Base-by-base conservation (phyloP, 2,113 vertebrate species). In the Tachuris rubrigastra region DNA sequence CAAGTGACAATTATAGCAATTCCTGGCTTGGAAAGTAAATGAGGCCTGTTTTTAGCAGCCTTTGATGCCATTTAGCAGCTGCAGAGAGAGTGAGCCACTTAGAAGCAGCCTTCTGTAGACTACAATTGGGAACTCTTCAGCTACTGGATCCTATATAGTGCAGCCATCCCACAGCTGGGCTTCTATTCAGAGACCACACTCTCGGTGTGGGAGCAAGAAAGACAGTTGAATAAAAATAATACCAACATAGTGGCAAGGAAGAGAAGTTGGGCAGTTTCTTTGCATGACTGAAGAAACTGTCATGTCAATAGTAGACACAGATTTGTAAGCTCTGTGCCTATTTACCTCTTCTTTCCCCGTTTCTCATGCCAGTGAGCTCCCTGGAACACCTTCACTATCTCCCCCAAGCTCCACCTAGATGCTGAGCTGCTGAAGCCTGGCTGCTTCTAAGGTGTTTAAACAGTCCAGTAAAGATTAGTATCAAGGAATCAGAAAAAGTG, bases 51-150 rank as follows among this genome's bases (percentile, higher is more conserved):
- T 93, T 90, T 87, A 96, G 46, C n/a, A 22, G 37, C 13, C 71
- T 91, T 82, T 24, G 91, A 76, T 41, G 59, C 18, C 85, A 76
- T 91, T 96, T 83, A 93, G 78, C 81, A 95, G 84, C 93, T 94
- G 74, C 83, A 75, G 31, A 66, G 52, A 79, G 42, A 56, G 77
- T 56, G 84, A 94, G 62, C 31, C 83, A 37, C 33, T 27, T 39
- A 17, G 6, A 82, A 60, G n/a, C 58, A 91, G 81, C 65, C 41
- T 94, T 92, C 66, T 65, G 69, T 19, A 87, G 76, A 78, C 39
- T 73, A 42, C 67, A 75, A 41, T 3, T 65, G 63, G 59, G 72
- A 95, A 44, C 10, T 63, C 77, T 58, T 39, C 16, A 0, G 2
- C 75, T 60, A 42, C 23, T 4, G n/a, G 41, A 73, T 59, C 75